Base-by-base conservation (phyloP, 2,113 vertebrate species). In the Toxostoma redivivum region DNA sequence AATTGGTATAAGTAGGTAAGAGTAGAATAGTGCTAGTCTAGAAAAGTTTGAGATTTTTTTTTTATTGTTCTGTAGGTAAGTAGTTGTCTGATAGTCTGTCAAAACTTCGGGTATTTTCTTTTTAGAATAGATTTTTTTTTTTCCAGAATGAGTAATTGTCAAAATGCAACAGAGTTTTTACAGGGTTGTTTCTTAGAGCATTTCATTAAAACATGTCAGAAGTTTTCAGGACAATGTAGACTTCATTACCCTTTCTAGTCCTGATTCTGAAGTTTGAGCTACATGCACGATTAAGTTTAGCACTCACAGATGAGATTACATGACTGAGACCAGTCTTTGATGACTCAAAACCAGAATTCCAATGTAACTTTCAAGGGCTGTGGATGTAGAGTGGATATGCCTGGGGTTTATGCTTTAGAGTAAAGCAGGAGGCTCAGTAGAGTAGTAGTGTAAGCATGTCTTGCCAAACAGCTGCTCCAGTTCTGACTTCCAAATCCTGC, bases 321-420 rank as follows among this genome's bases (percentile, higher is more conserved):
- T 57, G 56, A 35, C 15, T 76, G 31, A 86, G 38, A 50, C 16
- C 5, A 54, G 19, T n/a, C 33, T 91, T 64, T 27, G 37, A 42
- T 61, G 18, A 62, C 47, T 61, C 33, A 89, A 86, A 94, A 9
- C 15, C 38, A 51, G 7, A 81, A 71, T 81, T 86, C 15, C 35
- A 21, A 0, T 1, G 2, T 50, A 25, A 17, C n/a, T 90, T 71
- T 82, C 74, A 60, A 74, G 15, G 40, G 16, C 1, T 5, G 1
- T 31, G 13, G 22, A 12, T 3, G 1, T 3, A 33, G 27, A 51
- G n/a, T 56, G 40, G 23, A 23, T 57, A 17, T 84, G 12, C 54
- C 22, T 70, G 38, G 12, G 10, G 1, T 66, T 85, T 76, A 12
- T 76, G 23, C 57, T 78, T 22, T 48, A 1, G 40, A 61, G 40